A percentile compares a stretch with the other conserved stretches of the same genome.
These are phyloP conservation scores for Peromyscus maniculatus DNA, from an alignment of 2,113 vertebrate species.

Conservation along the genomic window DNA sequence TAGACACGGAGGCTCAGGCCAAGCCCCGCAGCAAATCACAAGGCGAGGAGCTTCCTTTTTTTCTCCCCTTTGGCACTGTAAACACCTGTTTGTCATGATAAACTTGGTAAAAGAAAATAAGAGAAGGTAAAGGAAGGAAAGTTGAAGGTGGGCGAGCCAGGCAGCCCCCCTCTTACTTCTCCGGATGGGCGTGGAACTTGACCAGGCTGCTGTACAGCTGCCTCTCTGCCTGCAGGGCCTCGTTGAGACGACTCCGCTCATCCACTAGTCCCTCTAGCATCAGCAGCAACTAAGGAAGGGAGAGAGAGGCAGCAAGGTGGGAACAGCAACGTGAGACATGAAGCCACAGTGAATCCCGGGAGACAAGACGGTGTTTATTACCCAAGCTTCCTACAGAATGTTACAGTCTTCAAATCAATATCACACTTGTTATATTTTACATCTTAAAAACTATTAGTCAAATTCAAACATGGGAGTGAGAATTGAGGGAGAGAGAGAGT, in stretches of 20 bases:
- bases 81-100: neutral
- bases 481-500: neutral
- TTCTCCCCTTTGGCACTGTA: neutral
- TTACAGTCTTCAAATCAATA: constrained; percentile 22
- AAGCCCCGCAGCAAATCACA: neutral
- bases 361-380: neutral
- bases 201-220: constrained; percentile 93
- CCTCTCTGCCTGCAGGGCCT: constrained; percentile 93
- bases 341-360: neutral
- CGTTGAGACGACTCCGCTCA: constrained; percentile 93
- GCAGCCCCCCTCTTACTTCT: constrained; percentile 88
- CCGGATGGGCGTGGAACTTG: constrained; percentile 88
- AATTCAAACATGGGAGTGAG: neutral
- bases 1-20: neutral
- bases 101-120: neutral
- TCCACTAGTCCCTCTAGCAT: constrained; percentile 92
- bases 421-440: neutral
- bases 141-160: neutral
- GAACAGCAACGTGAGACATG: neutral
- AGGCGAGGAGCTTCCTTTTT: neutral
- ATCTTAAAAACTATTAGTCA: neutral
- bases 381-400: neutral
- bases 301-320: neutral
- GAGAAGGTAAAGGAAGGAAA: neutral
- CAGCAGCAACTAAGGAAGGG: constrained; percentile 85